These are phyloP conservation scores for Drosophila rhopaloa DNA, from an alignment of 1,140 invertebrate species.

Conservation along the genomic window DNA sequence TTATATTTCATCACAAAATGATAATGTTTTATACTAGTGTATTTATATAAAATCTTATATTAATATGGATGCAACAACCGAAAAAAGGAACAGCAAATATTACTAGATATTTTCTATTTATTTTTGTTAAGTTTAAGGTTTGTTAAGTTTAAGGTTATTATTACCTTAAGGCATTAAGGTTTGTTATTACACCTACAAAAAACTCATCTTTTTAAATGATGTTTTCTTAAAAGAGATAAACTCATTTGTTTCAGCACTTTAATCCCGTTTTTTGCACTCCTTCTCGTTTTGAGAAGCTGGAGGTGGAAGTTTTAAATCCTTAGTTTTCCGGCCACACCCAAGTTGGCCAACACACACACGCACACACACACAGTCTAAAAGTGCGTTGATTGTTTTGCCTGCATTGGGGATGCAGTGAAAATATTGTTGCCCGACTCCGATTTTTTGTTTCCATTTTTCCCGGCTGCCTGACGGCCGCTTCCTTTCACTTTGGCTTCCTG, in stretches of 20 bases:
- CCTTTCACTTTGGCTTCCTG: conserved; percentile 6
- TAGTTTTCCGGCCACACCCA: conserved; percentile 23
- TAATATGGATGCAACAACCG: background rate
- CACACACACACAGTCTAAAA: background rate
- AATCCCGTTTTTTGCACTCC: background rate
- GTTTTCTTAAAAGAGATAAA: background rate
- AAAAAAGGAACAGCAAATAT: too few species aligned
- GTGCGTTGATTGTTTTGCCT: conserved; percentile 37
- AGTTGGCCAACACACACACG: conserved; percentile 14
- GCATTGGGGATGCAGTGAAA: conserved; percentile 46
- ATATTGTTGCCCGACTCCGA: conserved; percentile 34
- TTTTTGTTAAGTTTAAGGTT: too few species aligned
- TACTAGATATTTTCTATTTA: too few species aligned
- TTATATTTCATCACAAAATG: background rate
- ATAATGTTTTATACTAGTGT: background rate
- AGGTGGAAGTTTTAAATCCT: conserved; percentile 13
- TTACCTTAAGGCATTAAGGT: too few species aligned
- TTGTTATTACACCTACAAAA: too few species aligned
- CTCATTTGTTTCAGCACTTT: background rate
- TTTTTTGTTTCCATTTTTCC: conserved; percentile 31
- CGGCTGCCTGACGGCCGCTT: conserved; percentile 1
- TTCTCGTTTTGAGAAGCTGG: background rate
- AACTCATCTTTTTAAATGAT: background rate
- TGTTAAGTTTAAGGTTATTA: too few species aligned
- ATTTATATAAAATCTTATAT: background rate